A percentile compares a stretch with the other conserved stretches of the same genome.
Conservation (phyloP, 2,888 invertebrate species). For the Scaptomyza cyrtandrae region DNA sequence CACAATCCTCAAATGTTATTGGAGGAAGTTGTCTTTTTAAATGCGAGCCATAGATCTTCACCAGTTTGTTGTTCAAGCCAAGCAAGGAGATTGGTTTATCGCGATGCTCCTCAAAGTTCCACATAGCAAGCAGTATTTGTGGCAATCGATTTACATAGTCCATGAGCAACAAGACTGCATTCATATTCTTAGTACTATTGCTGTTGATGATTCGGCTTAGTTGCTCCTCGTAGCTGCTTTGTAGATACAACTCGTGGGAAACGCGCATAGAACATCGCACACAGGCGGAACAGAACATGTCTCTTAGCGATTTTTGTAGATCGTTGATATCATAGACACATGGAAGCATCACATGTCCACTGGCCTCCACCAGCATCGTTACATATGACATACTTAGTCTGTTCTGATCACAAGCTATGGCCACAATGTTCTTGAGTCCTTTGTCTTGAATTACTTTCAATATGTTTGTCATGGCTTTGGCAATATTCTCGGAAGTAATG, state of each 20-base stretch:
- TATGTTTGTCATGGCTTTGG: slow-evolving; percentile 37
- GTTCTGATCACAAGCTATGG: slow-evolving; percentile 37
- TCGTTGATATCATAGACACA: slow-evolving; percentile 29
- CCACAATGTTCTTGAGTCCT: slow-evolving; percentile 30
- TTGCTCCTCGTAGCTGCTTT: slow-evolving; percentile 35
- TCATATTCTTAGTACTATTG: slow-evolving; percentile 37
- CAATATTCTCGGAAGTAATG: slow-evolving; percentile 31
- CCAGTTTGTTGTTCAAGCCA: slow-evolving; percentile 25
- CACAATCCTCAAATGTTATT: slow-evolving; percentile 49
- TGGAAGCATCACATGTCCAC: slow-evolving; percentile 21
- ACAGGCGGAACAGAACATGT: slow-evolving; percentile 43
- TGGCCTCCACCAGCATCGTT: slow-evolving; percentile 17
- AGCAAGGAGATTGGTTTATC: slow-evolving; percentile 35
- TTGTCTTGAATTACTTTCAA: slow-evolving; percentile 22
- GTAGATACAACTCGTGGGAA: slow-evolving; percentile 10
- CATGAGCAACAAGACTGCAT: slow-evolving; percentile 27
- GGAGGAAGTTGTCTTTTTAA: slow-evolving; percentile 39
- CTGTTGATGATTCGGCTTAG: slow-evolving; percentile 26
- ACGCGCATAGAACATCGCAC: slow-evolving; percentile 38
- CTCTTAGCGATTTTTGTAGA: slow-evolving; percentile 28
- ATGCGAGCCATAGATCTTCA: slow-evolving; percentile 33
- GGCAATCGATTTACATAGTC: slow-evolving; percentile 45
- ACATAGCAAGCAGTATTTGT: slow-evolving; percentile 35
- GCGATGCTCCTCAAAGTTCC: slow-evolving; percentile 43
- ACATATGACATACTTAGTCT: slow-evolving; percentile 27